Evolutionary conservation across 2,113 vertebrate species (phyloP).

Genomic region (Oryzias celebensis): DNA sequence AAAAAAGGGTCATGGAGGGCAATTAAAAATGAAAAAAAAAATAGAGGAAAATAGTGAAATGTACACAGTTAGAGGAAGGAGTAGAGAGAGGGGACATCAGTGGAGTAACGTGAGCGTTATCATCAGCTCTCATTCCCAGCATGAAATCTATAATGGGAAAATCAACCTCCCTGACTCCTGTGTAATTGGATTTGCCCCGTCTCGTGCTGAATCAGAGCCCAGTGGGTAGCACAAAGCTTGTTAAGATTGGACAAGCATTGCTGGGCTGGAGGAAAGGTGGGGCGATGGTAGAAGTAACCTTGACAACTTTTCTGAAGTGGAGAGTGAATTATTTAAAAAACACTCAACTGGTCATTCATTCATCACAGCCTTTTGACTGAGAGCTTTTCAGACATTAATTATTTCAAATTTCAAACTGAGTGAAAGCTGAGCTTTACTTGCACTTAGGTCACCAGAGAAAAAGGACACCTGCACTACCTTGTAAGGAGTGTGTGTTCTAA

Average conservation of each 20-base stretch:
- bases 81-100: conserved; percentile 57
- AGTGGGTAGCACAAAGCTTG: conserved; percentile 85
- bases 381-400: conserved; percentile 38
- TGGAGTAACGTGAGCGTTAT: conserved; percentile 75
- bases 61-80: conserved; percentile 56
- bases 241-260: conserved; percentile 86
- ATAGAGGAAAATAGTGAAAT: conserved; percentile 56
- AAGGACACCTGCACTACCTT: conserved; percentile 56
- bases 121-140: conserved; percentile 81
- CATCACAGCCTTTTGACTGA: conserved; percentile 25
- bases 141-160: conserved; percentile 84
- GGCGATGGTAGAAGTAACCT: conserved; percentile 65
- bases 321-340: conserved; percentile 65
- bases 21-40: conserved; percentile 57
- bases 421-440: conserved; percentile 55
- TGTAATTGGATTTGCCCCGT: conserved; percentile 85
- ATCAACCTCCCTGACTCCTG: conserved; percentile 83
- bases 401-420: conserved; percentile 24
- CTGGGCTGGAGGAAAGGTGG: conserved; percentile 61
- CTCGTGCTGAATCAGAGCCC: conserved; percentile 83
- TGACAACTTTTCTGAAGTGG: conserved; percentile 71
- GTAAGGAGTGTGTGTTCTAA: conserved; percentile 31
- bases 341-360: conserved; percentile 32
- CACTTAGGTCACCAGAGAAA: conserved; percentile 51
- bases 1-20: conserved; percentile 61